phyloP scores from a whole-genome alignment of 2,113 vertebrate species.

The Microcebus ravelobensis region DNA sequence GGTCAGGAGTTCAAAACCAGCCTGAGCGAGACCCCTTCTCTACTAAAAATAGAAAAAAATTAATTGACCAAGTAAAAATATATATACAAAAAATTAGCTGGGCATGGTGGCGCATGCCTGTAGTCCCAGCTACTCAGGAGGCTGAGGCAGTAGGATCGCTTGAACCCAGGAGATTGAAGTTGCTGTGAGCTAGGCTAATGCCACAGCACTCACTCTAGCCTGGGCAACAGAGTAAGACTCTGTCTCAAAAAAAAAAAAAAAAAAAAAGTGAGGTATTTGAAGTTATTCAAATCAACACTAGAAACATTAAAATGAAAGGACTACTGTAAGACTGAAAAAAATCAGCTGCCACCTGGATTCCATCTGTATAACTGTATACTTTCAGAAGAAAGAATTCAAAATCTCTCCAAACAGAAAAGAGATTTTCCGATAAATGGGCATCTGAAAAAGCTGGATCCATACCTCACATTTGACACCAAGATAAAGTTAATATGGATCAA shows the following conservation, averaged over 20 bases:
- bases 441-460: background rate
- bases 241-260: background rate
- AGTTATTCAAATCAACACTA: conserved; percentile 22
- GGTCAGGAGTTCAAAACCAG: too few species aligned
- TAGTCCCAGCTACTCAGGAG: too few species aligned
- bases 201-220: too few species aligned
- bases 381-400: conserved; percentile 22
- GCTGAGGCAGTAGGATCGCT: too few species aligned
- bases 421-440: background rate
- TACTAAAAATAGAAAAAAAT: too few species aligned
- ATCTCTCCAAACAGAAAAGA: background rate
- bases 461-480: background rate
- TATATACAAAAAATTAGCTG: too few species aligned
- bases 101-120: too few species aligned
- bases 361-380: background rate
- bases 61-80: too few species aligned
- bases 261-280: background rate
- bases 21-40: too few species aligned
- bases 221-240: too few species aligned
- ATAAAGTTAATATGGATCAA: background rate
- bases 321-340: background rate
- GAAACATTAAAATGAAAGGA: conserved; percentile 51
- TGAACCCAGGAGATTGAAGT: too few species aligned
- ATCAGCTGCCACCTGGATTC: background rate
- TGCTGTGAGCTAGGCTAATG: too few species aligned